Base-by-base conservation (phyloP, 2,113 vertebrate genomes). In the Sylvietta virens region DNA sequence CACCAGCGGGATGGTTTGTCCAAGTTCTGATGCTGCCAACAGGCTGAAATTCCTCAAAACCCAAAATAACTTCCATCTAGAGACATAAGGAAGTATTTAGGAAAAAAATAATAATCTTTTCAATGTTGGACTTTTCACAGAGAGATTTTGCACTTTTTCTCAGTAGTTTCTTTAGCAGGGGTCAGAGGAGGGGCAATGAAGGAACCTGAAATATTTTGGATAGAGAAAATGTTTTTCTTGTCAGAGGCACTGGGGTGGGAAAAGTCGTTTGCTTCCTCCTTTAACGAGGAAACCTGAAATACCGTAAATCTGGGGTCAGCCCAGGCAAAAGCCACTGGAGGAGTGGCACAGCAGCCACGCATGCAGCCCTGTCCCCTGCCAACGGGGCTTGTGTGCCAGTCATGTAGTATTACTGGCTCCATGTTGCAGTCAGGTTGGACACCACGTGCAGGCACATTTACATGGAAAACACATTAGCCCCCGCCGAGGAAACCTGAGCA, bases 391-490 rank as follows among this genome's bases (percentile, higher is more conserved):
- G 21, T 58, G 73, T 67, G 60, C 33, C 57, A 22, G 74, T 42
- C 81, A 6, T 15, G 20, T 11, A 22, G 40, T 0, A 4, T 44
- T 15, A 79, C 81, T 0, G 4, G 92, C 73, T 42, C 78, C 92
- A 10, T 35, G 26, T 7, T 7, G 67, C 92, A 77, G 88, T 17
- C 6, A 17, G 84, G 71, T 5, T 47, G 76, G 58, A 15, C 18
- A 85, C 94, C 95, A 83, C 54, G 67, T 94, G 96, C 54, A 6
- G 62, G 53, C 79, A 35, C 58, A 0, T 17, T 85, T 39, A 96
- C 96, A 95, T 58, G 92, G 95, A 94, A 96, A 97, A 93, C 76
- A 77, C 96, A 95, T 96, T 88, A 95, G 85, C 76, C 72, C 76
- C 88, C 76, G 6, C 86, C 3, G 20, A 77, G 88, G 91, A 73